Base-by-base conservation (phyloP, 1,140 invertebrate species). In the Calosoma granatense region DNA sequence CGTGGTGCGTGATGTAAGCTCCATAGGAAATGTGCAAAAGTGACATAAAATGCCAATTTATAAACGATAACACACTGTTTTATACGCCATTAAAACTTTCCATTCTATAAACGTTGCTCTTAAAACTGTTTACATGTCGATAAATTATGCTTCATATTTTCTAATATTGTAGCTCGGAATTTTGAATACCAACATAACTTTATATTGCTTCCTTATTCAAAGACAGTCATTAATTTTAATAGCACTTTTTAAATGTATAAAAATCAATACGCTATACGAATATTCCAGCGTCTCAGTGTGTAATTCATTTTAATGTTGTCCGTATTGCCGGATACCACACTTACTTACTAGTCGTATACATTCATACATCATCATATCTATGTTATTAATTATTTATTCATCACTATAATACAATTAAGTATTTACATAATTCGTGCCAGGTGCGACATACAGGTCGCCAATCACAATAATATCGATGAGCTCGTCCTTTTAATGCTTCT, bases 391-490 rank as follows among this genome's bases (percentile, higher is more conserved):
- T n/a, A n/a, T n/a, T n/a, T n/a, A n/a, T n/a, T n/a, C n/a, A n/a
- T n/a, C n/a, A n/a, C n/a, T n/a, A n/a, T n/a, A n/a, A n/a, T n/a
- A n/a, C n/a, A n/a, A n/a, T n/a, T n/a, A n/a, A n/a, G n/a, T n/a
- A n/a, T n/a, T 54, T 17, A 43, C 54, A 43, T 21, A 60, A 60
- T 9, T 61, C 41, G 0, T 62, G 59, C 59, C 55, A 60, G 12
- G 56, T 61, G 19, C 59, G 53, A 17, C n/a, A 22, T 20, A 61
- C 19, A 36, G 61, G 59, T 26, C 61, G 1, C 56, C 61, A 62
- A 20, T 60, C 59, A 21, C 56, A 54, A 56, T 58, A 58, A 47
- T 61, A 61, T n/a, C 54, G 51, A 54, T 57, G 54, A 20, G 9
- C 54, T n/a, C 60, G 41, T 9, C 51, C 47, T 54, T 57, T 60